Conservation (phyloP, 2,113 vertebrate genomes). For the Orcinus orca region DNA sequence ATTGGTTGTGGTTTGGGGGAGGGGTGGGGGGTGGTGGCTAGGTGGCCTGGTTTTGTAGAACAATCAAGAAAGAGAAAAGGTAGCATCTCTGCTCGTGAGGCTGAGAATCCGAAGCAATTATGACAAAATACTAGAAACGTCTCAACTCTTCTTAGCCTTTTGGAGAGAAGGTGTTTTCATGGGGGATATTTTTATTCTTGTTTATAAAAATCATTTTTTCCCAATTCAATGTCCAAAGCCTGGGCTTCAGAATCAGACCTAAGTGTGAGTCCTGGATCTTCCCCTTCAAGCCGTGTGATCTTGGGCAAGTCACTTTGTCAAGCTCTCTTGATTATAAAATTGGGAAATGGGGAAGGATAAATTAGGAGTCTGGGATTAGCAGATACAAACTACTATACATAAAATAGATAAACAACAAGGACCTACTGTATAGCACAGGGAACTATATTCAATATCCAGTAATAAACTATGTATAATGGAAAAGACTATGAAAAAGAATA, state of each 20-base stretch:
- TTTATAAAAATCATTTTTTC: background rate
- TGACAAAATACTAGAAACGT: background rate
- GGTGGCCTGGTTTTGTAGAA: background rate
- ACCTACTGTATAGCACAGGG: background rate
- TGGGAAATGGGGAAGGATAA: background rate
- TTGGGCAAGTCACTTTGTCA: background rate
- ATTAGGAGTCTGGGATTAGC: background rate
- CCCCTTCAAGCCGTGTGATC: background rate
- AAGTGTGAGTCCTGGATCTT: background rate
- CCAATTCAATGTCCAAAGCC: background rate
- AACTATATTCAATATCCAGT: background rate
- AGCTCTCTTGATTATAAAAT: constrained; percentile 17
- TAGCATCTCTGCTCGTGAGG: background rate
- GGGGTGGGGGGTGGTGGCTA: no score
- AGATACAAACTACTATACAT: background rate
- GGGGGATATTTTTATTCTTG: background rate
- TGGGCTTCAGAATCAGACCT: background rate
- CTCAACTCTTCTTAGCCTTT: background rate
- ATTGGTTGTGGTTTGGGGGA: background rate
- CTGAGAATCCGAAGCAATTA: background rate
- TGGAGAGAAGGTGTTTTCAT: background rate
- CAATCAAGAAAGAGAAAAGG: background rate
- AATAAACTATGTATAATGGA: background rate
- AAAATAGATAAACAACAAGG: background rate
- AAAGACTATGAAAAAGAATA: background rate